Conservation (phyloP, 2,113 vertebrate genomes). For the Leiothrix lutea region DNA sequence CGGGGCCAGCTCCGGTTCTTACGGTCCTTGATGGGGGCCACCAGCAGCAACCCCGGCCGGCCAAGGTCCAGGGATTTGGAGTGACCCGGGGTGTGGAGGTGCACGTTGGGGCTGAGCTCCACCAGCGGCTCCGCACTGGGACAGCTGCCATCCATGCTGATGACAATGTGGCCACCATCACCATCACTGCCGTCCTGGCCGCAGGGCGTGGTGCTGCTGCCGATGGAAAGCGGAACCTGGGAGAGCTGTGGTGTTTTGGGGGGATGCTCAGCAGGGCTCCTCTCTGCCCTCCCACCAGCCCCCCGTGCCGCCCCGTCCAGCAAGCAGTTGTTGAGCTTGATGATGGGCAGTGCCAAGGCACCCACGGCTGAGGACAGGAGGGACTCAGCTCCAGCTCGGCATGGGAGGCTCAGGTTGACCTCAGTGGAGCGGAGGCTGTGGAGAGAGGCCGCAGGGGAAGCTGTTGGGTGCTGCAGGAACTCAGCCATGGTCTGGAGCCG, state of each 20-base stretch:
- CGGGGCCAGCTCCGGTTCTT: slow-evolving; percentile 88
- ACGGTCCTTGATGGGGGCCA: slow-evolving; percentile 69
- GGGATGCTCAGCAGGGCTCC: background rate
- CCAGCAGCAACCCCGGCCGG: slow-evolving; percentile 30
- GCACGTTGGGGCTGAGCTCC: slow-evolving; percentile 43
- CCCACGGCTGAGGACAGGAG: slow-evolving; percentile 31
- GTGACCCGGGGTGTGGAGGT: slow-evolving; percentile 69
- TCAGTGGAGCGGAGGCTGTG: slow-evolving; percentile 63
- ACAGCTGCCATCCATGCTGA: background rate
- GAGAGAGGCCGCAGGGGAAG: slow-evolving; percentile 64
- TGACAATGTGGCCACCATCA: background rate
- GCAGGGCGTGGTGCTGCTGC: accelerated
- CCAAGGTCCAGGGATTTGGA: slow-evolving; percentile 77
- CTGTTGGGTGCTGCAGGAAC: slow-evolving; percentile 69
- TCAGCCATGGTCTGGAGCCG: slow-evolving; percentile 61
- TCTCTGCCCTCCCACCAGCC: background rate
- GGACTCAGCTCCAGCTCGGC: slow-evolving; percentile 3
- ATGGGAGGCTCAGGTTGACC: slow-evolving; percentile 30
- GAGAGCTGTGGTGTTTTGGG: background rate
- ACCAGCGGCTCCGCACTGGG: accelerated
- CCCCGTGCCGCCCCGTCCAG: slow-evolving; percentile 18
- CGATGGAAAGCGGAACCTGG: accelerated
- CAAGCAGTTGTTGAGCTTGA: slow-evolving; percentile 71
- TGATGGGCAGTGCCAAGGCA: slow-evolving; percentile 23
- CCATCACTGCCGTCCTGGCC: background rate